A percentile compares a stretch with the other conserved stretches of the same genome.
phyloP scores from a whole-genome alignment of 2,888 invertebrate genomes.

The Phorcus lineatus region DNA sequence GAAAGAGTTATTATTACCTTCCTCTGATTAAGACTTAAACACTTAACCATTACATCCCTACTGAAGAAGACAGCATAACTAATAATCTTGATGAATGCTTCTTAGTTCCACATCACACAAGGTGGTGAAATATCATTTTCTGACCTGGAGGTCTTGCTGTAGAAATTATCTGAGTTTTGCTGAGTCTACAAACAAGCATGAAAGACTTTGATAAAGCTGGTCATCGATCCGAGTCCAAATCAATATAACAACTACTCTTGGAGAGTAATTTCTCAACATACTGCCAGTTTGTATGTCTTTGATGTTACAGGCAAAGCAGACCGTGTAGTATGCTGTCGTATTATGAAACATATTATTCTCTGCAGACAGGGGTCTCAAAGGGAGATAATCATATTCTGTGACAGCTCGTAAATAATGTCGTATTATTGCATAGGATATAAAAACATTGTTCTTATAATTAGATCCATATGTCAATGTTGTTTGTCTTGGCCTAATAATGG shows the following conservation, averaged over 20 bases:
- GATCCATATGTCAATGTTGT: no score
- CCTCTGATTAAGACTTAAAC: no score
- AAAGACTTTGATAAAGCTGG: constrained; percentile 2
- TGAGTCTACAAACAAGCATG: background rate
- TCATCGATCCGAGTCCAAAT: background rate
- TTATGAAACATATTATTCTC: background rate
- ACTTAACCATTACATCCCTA: no score
- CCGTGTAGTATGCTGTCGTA: background rate
- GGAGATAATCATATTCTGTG: background rate
- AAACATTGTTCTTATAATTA: background rate
- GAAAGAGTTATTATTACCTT: no score
- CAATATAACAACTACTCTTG: background rate
- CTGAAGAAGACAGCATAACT: background rate
- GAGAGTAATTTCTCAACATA: background rate
- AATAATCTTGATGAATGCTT: background rate
- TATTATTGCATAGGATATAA: background rate
- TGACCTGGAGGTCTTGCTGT: background rate
- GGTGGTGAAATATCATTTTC: background rate
- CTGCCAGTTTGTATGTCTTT: background rate
- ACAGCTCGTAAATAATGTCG: background rate
- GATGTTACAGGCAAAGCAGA: background rate
- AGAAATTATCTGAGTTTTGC: background rate
- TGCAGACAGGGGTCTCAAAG: background rate
- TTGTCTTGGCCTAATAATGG: no score
- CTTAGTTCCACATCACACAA: background rate